These are phyloP conservation scores for Anguilla marmorata DNA, from an alignment of 2,797 vertebrate species.

Conservation along the genomic window DNA sequence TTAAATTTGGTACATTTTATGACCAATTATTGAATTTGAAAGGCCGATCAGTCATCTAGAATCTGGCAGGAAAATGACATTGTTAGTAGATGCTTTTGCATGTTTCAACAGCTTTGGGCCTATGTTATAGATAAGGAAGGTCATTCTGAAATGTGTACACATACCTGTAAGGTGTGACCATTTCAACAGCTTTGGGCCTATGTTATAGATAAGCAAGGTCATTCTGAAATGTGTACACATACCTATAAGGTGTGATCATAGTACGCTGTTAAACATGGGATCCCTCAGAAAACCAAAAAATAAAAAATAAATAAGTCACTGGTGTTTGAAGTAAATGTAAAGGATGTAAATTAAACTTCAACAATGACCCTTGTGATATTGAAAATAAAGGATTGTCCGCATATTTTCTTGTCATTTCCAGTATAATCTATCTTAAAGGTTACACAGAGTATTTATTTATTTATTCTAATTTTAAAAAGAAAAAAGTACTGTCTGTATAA, in stretches of 20 bases:
- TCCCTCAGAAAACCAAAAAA: not conserved
- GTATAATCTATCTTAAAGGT: not conserved
- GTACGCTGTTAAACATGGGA: not conserved
- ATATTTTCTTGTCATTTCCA: not conserved
- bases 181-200: not conserved
- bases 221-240: too few species aligned
- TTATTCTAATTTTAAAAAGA: not conserved
- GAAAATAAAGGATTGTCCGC: not conserved
- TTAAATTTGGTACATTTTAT: slow-evolving; percentile 1
- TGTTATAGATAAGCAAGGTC: too few species aligned
- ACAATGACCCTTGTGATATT: not conserved
- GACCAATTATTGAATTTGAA: not conserved
- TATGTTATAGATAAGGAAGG: not conserved
- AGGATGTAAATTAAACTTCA: not conserved
- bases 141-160: not conserved
- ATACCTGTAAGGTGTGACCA: not conserved
- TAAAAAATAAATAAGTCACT: too few species aligned
- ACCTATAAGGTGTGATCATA: not conserved
- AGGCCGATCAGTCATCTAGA: not conserved
- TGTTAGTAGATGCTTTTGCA: not conserved
- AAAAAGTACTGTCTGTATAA: too few species aligned
- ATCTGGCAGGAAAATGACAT: not conserved
- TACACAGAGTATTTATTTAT: not conserved
- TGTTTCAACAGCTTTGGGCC: not conserved
- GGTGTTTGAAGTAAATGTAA: not conserved